Conservation (phyloP, 1,140 invertebrate genomes). For the Drosophila arawakana region DNA sequence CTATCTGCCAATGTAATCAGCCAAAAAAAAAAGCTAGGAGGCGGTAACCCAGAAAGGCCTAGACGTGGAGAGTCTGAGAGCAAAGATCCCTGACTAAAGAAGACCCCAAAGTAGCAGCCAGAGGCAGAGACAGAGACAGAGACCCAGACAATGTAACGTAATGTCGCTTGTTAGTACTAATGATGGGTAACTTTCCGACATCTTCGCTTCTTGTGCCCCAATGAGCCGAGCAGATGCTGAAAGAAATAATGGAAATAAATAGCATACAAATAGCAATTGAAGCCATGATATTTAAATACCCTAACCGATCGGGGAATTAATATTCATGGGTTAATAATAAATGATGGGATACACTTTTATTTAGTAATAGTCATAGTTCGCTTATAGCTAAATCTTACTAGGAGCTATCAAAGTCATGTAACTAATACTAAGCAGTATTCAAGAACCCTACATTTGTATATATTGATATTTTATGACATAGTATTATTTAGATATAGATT, state of each 20-base stretch:
- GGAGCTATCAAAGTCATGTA: too few species aligned
- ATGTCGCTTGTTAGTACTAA: conserved; percentile 81
- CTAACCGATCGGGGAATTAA: neutral
- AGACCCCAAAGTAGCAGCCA: conserved; percentile 15
- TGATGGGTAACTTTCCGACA: conserved; percentile 63
- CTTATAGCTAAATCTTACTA: too few species aligned
- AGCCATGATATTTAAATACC: conserved; percentile 16
- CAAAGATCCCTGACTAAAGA: conserved; percentile 36
- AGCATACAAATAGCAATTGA: neutral
- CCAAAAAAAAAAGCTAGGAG: conserved; percentile 40
- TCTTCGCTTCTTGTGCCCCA: conserved; percentile 20
- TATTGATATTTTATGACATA: too few species aligned
- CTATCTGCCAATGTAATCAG: conserved; percentile 53
- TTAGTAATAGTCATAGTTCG: too few species aligned
- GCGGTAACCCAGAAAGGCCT: neutral
- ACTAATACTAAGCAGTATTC: too few species aligned
- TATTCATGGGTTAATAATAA: too few species aligned
- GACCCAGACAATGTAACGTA: conserved; percentile 42
- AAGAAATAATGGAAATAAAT: conserved; percentile 25
- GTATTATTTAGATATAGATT: too few species aligned
- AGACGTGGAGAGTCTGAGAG: conserved; percentile 21
- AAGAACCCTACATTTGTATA: too few species aligned
- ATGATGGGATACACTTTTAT: too few species aligned
- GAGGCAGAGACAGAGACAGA: neutral
- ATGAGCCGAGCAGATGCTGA: conserved; percentile 25